phyloP scores from a whole-genome alignment of 2,888 invertebrate genomes.

The Himalopsyche anomala region DNA sequence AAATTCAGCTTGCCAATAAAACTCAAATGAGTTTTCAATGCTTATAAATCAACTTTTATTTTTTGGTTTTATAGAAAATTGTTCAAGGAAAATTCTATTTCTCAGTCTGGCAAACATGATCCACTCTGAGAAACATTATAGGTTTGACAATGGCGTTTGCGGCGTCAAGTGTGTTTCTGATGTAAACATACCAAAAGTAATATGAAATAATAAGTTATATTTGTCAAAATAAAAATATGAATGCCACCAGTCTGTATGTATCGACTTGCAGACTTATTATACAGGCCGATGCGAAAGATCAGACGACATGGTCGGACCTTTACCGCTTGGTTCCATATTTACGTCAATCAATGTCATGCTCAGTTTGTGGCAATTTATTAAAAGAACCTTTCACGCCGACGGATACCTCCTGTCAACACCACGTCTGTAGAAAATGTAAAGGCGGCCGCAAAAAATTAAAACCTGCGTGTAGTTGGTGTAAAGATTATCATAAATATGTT shows the following conservation, averaged over 20 bases:
- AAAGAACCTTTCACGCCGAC: constrained; percentile 87
- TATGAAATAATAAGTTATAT: constrained; percentile 47
- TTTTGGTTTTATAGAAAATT: background rate
- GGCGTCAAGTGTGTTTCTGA: constrained; percentile 55
- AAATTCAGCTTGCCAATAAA: too few relatives aligned
- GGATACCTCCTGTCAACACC: constrained; percentile 83
- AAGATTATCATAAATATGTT: constrained; percentile 87
- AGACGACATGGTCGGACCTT: constrained; percentile 87
- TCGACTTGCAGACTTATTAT: constrained; percentile 88
- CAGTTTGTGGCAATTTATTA: constrained; percentile 90
- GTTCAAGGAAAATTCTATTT: background rate
- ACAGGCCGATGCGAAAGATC: constrained; percentile 83
- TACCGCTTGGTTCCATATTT: constrained; percentile 90
- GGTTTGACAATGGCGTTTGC: constrained; percentile 58
- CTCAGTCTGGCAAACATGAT: constrained; percentile 23
- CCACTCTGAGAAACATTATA: constrained; percentile 19
- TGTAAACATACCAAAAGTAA: constrained; percentile 53
- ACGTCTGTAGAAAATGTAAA: constrained; percentile 90
- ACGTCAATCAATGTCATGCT: constrained; percentile 91
- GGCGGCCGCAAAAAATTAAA: constrained; percentile 89
- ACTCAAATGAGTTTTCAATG: too few relatives aligned
- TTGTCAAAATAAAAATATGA: constrained; percentile 76
- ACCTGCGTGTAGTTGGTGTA: constrained; percentile 90
- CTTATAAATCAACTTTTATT: too few relatives aligned
- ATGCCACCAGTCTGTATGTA: constrained; percentile 88